Percentiles rank a stretch among this genome's conserved stretches.
These are phyloP conservation scores for Cephus spinipes DNA, from an alignment of 2,888 invertebrate species.

Conservation along the genomic window DNA sequence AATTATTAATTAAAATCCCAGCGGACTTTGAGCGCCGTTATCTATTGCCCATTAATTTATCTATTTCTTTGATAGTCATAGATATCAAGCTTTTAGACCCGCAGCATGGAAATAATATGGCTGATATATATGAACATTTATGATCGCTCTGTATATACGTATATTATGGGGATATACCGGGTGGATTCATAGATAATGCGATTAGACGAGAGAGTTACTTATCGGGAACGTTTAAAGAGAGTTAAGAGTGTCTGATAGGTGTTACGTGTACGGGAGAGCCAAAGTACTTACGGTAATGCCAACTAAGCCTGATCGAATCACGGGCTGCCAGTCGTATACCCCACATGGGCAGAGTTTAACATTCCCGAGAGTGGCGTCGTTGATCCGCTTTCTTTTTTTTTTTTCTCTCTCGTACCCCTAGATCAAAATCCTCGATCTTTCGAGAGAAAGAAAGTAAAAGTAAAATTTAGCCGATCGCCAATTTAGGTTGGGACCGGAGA, in stretches of 20 bases:
- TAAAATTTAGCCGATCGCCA: too few relatives aligned
- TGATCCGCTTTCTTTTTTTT: neutral
- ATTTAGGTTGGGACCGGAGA: too few relatives aligned
- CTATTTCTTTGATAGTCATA: too few relatives aligned
- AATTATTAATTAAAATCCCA: too few relatives aligned
- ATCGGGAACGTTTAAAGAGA: neutral
- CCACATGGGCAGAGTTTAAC: neutral
- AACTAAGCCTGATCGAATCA: neutral
- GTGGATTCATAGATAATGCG: neutral
- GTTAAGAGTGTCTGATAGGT: neutral
- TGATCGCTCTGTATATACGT: fast-evolving
- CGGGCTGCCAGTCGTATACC: neutral
- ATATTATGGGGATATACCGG: neutral
- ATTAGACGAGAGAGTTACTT: neutral
- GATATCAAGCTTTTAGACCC: neutral
- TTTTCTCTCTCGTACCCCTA: too few relatives aligned
- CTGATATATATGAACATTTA: neutral
- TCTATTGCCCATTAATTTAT: too few relatives aligned
- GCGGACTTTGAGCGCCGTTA: too few relatives aligned
- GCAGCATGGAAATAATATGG: neutral
- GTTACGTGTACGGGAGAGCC: neutral
- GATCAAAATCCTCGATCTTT: too few relatives aligned
- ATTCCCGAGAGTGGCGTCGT: neutral
- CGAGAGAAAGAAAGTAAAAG: too few relatives aligned
- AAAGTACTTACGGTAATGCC: neutral